Evolutionary conservation across 2,797 vertebrate species (phyloP).

Genomic region (Kryptolebias ocellatus): DNA sequence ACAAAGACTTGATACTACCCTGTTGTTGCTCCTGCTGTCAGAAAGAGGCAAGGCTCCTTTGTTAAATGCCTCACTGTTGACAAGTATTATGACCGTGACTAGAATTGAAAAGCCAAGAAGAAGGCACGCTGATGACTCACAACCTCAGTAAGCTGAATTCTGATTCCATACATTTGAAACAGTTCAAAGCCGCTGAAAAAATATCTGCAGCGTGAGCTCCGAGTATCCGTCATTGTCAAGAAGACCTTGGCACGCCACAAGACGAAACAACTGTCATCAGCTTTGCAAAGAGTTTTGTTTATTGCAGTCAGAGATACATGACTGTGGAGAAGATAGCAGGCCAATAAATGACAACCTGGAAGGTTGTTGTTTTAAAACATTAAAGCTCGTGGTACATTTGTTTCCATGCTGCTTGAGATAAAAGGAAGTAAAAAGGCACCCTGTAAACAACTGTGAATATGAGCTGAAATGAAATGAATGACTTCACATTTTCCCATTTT

Average conservation of each 20-base stretch:
- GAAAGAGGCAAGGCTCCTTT: slow-evolving; percentile 44
- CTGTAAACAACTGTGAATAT: too few species aligned
- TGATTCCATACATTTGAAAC: slow-evolving; percentile 44
- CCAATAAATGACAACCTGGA: slow-evolving; percentile 16
- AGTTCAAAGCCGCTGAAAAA: slow-evolving; percentile 44
- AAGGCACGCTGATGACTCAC: slow-evolving; percentile 56
- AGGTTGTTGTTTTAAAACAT: too few species aligned
- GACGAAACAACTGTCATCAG: slow-evolving; percentile 24
- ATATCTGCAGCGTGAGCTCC: slow-evolving; percentile 22
- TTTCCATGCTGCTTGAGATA: slow-evolving; percentile 4
- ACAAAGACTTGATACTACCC: slow-evolving; percentile 31
- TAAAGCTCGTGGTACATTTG: too few species aligned
- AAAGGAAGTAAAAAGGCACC: neutral
- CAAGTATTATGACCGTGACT: slow-evolving; percentile 52
- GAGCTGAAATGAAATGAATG: too few species aligned
- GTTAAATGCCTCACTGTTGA: slow-evolving; percentile 59
- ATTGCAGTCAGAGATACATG: slow-evolving; percentile 2
- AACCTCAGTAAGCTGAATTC: slow-evolving; percentile 38
- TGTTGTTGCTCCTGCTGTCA: slow-evolving; percentile 53
- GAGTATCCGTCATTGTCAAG: slow-evolving; percentile 37
- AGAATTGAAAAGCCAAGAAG: slow-evolving; percentile 54
- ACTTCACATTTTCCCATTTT: too few species aligned
- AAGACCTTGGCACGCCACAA: slow-evolving; percentile 20
- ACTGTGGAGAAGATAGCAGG: slow-evolving; percentile 16
- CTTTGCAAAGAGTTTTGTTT: slow-evolving; percentile 13